Percentiles rank a stretch among this genome's conserved stretches.
These are phyloP conservation scores for Aporrectodea caliginosa DNA, from an alignment of 1,140 invertebrate genomes.

Conservation along the genomic window DNA sequence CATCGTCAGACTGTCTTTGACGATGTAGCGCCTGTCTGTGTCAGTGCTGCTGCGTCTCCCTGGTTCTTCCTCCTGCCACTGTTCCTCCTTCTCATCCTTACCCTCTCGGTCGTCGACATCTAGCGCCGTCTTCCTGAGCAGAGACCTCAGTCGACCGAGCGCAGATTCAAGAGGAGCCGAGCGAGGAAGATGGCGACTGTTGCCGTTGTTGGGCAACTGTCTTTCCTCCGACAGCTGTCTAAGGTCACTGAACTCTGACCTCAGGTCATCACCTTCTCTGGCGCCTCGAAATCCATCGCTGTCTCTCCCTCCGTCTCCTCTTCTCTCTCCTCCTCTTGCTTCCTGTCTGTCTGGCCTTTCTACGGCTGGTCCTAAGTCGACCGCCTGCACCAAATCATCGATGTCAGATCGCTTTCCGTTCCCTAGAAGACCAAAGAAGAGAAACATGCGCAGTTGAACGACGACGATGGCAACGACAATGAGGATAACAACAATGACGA, in stretches of 20 bases:
- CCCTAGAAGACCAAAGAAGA: neutral
- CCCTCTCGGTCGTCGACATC: neutral
- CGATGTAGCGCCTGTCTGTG: neutral
- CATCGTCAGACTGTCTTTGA: neutral
- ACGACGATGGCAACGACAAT: neutral
- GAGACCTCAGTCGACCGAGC: neutral
- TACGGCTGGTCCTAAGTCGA: too few relatives aligned
- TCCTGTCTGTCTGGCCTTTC: neutral
- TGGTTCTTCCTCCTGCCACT: neutral
- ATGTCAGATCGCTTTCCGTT: neutral
- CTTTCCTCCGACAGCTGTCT: neutral
- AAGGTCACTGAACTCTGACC: neutral
- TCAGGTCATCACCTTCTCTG: neutral
- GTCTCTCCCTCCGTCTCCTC: neutral
- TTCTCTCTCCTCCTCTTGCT: neutral
- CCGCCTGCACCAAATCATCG: neutral
- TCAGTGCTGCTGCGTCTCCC: too few relatives aligned
- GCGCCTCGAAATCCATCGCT: neutral
- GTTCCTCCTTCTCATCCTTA: too few relatives aligned
- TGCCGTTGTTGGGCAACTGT: too few relatives aligned
- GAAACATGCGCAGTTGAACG: neutral
- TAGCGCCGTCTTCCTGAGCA: neutral
- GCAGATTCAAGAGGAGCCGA: too few relatives aligned
- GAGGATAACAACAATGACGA: too few relatives aligned
- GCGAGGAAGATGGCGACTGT: too few relatives aligned